A percentile compares a stretch with the other conserved stretches of the same genome.
These are phyloP conservation scores for Malthinus flaveolus DNA, from an alignment of 2,888 invertebrate genomes.

Conservation along the genomic window DNA sequence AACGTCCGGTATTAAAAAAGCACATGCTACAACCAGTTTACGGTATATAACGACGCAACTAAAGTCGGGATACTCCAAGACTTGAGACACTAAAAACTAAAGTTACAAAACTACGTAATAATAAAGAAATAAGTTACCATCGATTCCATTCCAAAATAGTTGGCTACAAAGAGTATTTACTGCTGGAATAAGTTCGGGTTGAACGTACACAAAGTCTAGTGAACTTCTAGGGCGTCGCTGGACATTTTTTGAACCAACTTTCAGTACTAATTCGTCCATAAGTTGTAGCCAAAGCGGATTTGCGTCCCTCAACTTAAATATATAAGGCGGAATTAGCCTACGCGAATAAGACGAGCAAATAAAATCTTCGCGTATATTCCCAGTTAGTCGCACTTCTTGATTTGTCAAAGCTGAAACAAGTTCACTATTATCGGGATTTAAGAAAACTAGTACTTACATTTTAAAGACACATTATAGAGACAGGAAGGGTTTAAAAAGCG, in stretches of 20 bases:
- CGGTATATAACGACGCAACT: conserved; percentile 85
- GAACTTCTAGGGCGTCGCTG: conserved; percentile 58
- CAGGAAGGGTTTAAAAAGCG: conserved; percentile 45
- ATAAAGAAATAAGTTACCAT: conserved; percentile 65
- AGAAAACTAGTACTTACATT: conserved; percentile 36
- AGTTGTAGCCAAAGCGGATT: conserved; percentile 74
- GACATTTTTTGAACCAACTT: conserved; percentile 56
- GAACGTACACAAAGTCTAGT: conserved; percentile 85
- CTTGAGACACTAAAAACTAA: conserved; percentile 74
- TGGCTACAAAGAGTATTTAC: conserved; percentile 81
- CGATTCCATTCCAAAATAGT: conserved; percentile 92
- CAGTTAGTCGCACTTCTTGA: conserved; percentile 45
- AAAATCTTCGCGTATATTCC: conserved; percentile 45
- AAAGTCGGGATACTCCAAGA: conserved; percentile 89
- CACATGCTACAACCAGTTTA: conserved; percentile 85
- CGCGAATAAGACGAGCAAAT: conserved; percentile 73
- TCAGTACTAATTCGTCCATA: conserved; percentile 64
- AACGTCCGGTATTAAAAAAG: conserved; percentile 85
- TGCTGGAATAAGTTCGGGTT: conserved; percentile 85
- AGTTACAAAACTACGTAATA: conserved; percentile 3
- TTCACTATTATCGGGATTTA: no score
- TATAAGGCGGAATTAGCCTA: conserved; percentile 79
- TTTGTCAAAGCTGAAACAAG: not conserved
- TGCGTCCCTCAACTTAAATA: conserved; percentile 70
- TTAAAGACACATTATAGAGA: conserved; percentile 51